Base-by-base conservation (phyloP, 2,113 vertebrate species). In the Antechinus flavipes region DNA sequence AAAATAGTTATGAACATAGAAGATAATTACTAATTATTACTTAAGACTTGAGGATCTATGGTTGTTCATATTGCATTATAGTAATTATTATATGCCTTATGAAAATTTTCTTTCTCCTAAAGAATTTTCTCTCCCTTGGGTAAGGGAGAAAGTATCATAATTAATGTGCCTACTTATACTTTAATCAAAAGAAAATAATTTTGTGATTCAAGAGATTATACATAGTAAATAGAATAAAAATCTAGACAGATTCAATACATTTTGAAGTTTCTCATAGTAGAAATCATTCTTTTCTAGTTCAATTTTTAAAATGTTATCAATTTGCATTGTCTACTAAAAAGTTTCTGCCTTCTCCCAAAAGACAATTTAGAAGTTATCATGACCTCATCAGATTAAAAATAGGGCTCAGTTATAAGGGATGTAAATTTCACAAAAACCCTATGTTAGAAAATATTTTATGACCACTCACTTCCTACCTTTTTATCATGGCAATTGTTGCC, bases 41-140 rank as follows among this genome's bases (percentile, higher is more conserved):
- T 22, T 90, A 89, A 50, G 46, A 94, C 97, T 94, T 47, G 47
- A 97, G 68, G 3, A 54, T 93, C 30, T 93, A 90, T 58, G 10
- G 89, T 3, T 26, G 27, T 94, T 93, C 42, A 53, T 58, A 93
- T 7, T 22, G 91, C 76, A 93, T 49, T 12, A 54, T 9, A 42
- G 0, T 27, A 93, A 53, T 89, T 96, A 93, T 19, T 93, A 26
- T 89, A 92, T 95, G 68, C 54, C n/a, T 23, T 54, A 26, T 2
- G 91, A 49, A 94, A 96, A 93, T 58, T 0, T 94, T 0, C 30
- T 50, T 10, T 91, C 24, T 25, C 95, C 56, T 61, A 90, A 94
- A 84, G 58, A 49, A 49, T 49, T 49, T 49, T 49, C 49, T 49
- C 49, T 49, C 49, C 49, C 26, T 55, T 22, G 53, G 55, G 93